Evolutionary conservation across 2,888 invertebrate species (phyloP).

Genomic region (Mimumesa dahlbomi): DNA sequence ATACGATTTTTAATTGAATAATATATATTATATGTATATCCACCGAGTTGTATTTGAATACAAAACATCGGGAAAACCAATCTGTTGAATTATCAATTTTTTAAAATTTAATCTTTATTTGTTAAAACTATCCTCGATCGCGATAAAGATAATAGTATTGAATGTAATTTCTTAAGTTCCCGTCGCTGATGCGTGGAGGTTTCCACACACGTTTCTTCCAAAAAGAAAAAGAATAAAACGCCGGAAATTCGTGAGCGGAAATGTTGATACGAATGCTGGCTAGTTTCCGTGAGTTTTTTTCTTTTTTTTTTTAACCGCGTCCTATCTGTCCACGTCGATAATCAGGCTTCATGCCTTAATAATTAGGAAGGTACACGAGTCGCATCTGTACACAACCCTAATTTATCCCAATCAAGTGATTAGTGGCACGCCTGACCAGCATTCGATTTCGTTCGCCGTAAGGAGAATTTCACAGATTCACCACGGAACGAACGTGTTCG

Average conservation of each 20-base stretch:
- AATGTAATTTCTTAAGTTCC: too few species aligned
- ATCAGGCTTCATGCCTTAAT: slow-evolving; percentile 34
- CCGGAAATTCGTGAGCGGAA: slow-evolving; percentile 39
- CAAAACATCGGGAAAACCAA: too few species aligned
- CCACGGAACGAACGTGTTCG: too few species aligned
- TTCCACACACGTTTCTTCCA: slow-evolving; percentile 13
- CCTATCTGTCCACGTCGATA: slow-evolving; percentile 26
- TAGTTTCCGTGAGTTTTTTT: slow-evolving; percentile 30
- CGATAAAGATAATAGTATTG: too few species aligned
- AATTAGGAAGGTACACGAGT: slow-evolving; percentile 35
- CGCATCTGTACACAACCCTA: slow-evolving; percentile 13
- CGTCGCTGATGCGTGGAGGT: too few species aligned
- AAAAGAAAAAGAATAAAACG: slow-evolving; percentile 24
- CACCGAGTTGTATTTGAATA: too few species aligned
- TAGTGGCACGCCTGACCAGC: slow-evolving; percentile 28
- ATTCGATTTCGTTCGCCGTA: slow-evolving; percentile 4
- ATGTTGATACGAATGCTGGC: slow-evolving; percentile 21
- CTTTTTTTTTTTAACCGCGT: slow-evolving; percentile 21
- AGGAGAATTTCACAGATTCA: neutral
- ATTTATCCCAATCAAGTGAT: slow-evolving; percentile 39
- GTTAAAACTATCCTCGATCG: too few species aligned
- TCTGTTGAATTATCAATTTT: too few species aligned
- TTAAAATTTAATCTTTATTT: too few species aligned
- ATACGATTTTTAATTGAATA: too few species aligned
- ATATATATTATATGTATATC: too few species aligned